Evolutionary conservation across 2,113 vertebrate species (phyloP).

Genomic region (Mohoua ochrocephala): DNA sequence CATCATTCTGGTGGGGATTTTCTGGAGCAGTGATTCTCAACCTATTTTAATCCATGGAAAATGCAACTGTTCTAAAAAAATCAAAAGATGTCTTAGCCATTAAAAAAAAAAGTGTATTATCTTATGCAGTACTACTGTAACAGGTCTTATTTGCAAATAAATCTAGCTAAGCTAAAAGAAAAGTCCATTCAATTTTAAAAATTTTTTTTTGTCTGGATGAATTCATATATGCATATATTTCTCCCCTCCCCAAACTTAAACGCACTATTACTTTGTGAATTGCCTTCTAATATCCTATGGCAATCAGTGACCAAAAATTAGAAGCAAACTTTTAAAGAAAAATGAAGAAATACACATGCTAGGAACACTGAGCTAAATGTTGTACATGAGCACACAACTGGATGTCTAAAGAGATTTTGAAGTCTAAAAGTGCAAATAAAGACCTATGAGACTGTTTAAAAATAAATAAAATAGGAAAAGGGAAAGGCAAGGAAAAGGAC

Average conservation of each 20-base stretch:
- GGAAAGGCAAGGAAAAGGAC: rapidly evolving
- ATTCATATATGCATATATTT: not conserved
- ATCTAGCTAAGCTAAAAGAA: not conserved
- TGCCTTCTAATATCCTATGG: not conserved
- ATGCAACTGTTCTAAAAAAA: not conserved
- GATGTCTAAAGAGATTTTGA: not conserved
- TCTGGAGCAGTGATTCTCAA: not conserved
- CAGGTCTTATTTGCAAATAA: not conserved
- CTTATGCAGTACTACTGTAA: not conserved
- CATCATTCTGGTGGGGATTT: not conserved
- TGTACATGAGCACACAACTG: not conserved
- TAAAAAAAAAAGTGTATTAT: not conserved
- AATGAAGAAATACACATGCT: not conserved
- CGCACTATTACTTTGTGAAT: not conserved
- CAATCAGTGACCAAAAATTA: not conserved
- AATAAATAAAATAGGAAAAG: not conserved
- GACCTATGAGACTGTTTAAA: not conserved
- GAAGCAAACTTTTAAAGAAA: not conserved
- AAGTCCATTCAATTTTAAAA: not conserved
- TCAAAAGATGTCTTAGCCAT: not conserved
- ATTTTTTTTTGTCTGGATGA: not conserved
- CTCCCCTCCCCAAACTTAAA: not conserved
- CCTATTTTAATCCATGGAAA: not conserved
- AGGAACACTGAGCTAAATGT: not conserved
- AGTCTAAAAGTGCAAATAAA: not conserved